Evolutionary conservation across 2,113 vertebrate genomes (phyloP), one percentile per base, ranked within the genome.

Genomic region (Sander vitreus): DNA sequence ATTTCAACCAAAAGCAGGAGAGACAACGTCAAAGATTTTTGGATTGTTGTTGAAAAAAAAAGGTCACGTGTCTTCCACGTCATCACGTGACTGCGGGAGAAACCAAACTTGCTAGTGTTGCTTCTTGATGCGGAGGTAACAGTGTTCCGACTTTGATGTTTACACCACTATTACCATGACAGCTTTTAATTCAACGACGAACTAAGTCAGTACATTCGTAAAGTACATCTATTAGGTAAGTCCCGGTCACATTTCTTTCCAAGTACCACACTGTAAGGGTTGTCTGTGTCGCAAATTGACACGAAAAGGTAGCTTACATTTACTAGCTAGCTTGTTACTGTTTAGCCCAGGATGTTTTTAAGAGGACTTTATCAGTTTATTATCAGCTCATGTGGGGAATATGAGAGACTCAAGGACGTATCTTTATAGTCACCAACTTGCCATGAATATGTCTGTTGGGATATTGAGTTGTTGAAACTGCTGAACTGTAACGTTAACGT

Each of bases 21-120:
- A 67, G 0, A 64, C 5, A 62, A 9, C 50, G 1, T 12, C 7
- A 14, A 25, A 25, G 21, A 25, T 62, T 51, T 12, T 45, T 10
- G 7, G 19, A 43, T 76, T 78, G 79, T 77, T 68, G 33, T 74
- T 65, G 58, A 8, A 19, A 76, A 36, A 43, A 57, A 60, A 55
- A 10, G 4, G n/a, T 91, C 92, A 93, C 82, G 88, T 92, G 93
- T 92, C 66, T 25, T 21, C 0, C 55, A 47, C 76, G 73, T 83
- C 33, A n/a, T 86, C 90, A 90, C 54, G 87, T 93, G 89, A 92
- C 80, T 79, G 13, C 47, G 0, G 9, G 43, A 14, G 36, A 27
- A 66, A 81, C 81, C 78, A 30, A 88, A 81, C 78, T 75, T 73
- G 73, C 67, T 81, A 1, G 12, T 47, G 58, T 36, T 30, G n/a